Percentiles rank a stretch among this genome's conserved stretches.
phyloP scores from a whole-genome alignment of 2,797 vertebrate species.

The Dromococcyx pavoninus region DNA sequence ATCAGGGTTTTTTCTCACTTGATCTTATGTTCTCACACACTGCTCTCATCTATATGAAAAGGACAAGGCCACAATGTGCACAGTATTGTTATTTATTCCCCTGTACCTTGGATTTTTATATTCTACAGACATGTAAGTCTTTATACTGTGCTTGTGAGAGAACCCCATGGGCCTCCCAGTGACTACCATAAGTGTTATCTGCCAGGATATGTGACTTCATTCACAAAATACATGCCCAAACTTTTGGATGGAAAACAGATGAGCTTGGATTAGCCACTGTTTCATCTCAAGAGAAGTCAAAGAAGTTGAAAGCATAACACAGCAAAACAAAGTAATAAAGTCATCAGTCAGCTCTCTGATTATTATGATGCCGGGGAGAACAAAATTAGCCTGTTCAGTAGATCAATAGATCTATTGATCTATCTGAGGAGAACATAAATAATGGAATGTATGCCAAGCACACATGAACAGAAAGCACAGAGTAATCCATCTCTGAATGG shows the following conservation, averaged over 20 bases:
- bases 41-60: not conserved
- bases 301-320: not conserved
- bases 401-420: not conserved
- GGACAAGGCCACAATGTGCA: not conserved
- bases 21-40: not conserved
- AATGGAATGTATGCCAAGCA: not conserved
- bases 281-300: not conserved
- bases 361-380: not conserved
- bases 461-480: not conserved
- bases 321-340: not conserved
- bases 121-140: not conserved
- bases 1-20: not conserved
- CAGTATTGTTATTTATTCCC: not conserved
- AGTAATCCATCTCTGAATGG: constrained; percentile 2
- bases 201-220: not conserved
- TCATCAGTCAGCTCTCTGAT: not conserved
- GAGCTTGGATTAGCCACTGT: not conserved
- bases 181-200: not conserved
- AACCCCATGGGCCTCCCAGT: not conserved
- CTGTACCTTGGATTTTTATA: not conserved
- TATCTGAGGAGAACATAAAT: not conserved
- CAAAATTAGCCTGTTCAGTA: not conserved
- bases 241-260: not conserved
- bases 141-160: not conserved
- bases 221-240: not conserved